phyloP scores from a whole-genome alignment of 2,113 vertebrate genomes.

The Hoplias malabaricus region DNA sequence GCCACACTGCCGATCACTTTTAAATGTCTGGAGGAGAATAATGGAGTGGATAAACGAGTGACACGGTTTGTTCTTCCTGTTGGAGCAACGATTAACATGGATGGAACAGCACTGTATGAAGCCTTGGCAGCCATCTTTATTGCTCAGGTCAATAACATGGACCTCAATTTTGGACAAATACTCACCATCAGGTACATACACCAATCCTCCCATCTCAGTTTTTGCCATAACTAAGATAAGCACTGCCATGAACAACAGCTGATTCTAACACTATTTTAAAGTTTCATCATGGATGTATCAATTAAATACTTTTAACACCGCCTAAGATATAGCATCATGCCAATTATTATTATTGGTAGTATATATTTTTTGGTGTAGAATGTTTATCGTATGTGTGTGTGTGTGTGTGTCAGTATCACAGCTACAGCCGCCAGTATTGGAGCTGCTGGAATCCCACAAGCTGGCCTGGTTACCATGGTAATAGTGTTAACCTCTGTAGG shows the following conservation, averaged over 20 bases:
- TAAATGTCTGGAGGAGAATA: constrained; percentile 44
- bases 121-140: constrained; percentile 43
- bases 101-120: constrained; percentile 34
- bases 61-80: constrained; percentile 37
- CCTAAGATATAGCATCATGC: no score
- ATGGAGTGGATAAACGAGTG: constrained; percentile 35
- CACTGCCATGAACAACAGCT: no score
- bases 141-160: constrained; percentile 42
- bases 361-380: no score
- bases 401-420: constrained; percentile 80
- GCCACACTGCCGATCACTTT: constrained; percentile 45
- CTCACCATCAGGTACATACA: constrained; percentile 35
- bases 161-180: constrained; percentile 42
- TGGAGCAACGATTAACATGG: constrained; percentile 42
- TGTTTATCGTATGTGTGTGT: neutral
- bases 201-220: no score
- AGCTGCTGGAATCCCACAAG: constrained; percentile 96
- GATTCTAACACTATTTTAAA: no score
- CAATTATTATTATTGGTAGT: no score
- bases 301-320: no score
- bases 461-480: constrained; percentile 96
- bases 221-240: no score
- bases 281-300: no score
- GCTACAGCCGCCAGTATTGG: constrained; percentile 96
- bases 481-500: constrained; percentile 97